These are phyloP conservation scores for Lepetodrilus schrolli DNA, from an alignment of 2,888 invertebrate species.

Conservation along the genomic window DNA sequence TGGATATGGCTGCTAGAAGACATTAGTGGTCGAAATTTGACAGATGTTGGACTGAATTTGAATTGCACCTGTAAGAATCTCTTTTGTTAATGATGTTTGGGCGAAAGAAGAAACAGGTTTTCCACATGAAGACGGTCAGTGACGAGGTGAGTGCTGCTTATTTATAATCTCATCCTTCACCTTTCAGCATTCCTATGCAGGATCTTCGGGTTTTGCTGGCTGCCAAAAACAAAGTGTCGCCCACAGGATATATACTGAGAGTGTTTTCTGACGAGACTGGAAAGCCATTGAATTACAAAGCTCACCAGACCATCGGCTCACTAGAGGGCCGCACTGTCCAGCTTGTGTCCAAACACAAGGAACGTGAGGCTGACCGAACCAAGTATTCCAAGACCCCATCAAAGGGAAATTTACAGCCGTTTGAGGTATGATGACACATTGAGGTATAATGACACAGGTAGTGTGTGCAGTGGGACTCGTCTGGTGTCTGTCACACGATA, in stretches of 20 bases:
- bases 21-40: background rate
- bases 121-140: background rate
- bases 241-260: conserved; percentile 82
- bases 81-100: background rate
- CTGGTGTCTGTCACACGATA: too few species aligned
- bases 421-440: conserved; percentile 78
- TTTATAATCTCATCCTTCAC: background rate
- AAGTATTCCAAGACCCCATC: conserved; percentile 65
- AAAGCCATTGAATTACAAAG: conserved; percentile 80
- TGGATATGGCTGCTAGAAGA: background rate
- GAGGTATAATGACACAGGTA: too few species aligned
- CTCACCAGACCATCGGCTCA: conserved; percentile 84
- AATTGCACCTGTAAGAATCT: background rate
- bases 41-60: too few species aligned
- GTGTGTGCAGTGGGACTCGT: too few species aligned
- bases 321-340: conserved; percentile 76
- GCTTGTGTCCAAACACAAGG: conserved; percentile 76
- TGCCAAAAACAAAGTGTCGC: conserved; percentile 81
- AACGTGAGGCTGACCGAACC: conserved; percentile 50
- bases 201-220: conserved; percentile 84
- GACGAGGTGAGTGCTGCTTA: background rate
- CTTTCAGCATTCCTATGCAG: conserved; percentile 85
- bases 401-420: conserved; percentile 78
- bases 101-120: conserved; percentile 25
- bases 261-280: conserved; percentile 79